phyloP scores from a whole-genome alignment of 2,888 invertebrate species.

The Trichacis sp. region DNA sequence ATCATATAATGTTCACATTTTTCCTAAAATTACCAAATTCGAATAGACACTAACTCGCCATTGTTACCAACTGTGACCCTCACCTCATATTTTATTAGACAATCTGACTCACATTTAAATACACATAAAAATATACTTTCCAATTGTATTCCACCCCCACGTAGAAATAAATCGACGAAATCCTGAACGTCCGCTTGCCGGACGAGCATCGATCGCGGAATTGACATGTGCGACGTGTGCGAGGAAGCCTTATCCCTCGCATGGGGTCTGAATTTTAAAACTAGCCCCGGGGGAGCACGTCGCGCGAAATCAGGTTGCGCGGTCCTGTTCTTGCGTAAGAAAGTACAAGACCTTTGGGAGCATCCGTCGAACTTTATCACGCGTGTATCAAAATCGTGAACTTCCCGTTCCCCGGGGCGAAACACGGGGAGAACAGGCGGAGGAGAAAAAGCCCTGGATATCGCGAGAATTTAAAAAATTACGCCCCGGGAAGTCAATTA shows the following conservation, averaged over 20 bases:
- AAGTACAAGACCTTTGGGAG: conserved; percentile 62
- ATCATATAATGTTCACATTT: no score
- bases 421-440: background rate
- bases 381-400: conserved; percentile 28
- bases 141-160: background rate
- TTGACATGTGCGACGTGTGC: conserved; percentile 64
- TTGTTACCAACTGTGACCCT: no score
- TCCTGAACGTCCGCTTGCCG: conserved; percentile 20
- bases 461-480: conserved; percentile 11
- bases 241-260: conserved; percentile 51
- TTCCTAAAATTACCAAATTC: no score
- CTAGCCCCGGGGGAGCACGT: conserved; percentile 61
- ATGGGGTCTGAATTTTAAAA: conserved; percentile 68
- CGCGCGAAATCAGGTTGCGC: conserved; percentile 64
- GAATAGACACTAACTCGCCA: no score
- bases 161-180: background rate
- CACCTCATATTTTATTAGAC: no score
- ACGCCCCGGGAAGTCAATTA: conserved; percentile 1
- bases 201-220: conserved; percentile 54
- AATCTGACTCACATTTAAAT: no score
- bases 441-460: background rate
- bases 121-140: background rate
- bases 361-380: conserved; percentile 47
- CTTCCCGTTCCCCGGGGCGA: conserved; percentile 26
- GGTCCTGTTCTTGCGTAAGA: conserved; percentile 61